Percentiles rank a stretch among this genome's conserved stretches.
These are phyloP conservation scores for Zoroaster sp. DNA, from an alignment of 53 echinoderm and acorn worm species.

Conservation along the genomic window DNA sequence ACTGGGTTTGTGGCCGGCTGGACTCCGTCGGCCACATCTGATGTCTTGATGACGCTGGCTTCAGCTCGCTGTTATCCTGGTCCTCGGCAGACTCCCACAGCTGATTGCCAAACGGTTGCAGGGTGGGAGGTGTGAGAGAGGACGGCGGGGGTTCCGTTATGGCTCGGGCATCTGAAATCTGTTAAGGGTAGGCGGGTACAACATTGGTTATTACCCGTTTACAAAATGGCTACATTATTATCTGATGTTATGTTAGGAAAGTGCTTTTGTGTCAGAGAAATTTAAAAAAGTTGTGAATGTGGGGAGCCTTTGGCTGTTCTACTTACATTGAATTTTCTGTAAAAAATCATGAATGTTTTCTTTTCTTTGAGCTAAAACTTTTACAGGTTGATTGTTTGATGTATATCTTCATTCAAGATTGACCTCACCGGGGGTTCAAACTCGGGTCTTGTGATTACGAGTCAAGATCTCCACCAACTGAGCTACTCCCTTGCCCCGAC, in stretches of 20 bases:
- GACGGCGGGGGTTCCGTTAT: slow-evolving; percentile 41
- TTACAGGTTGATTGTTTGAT: no score
- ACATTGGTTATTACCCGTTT: background rate
- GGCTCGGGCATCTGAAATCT: slow-evolving; percentile 35
- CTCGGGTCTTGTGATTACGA: no score
- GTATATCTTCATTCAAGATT: no score
- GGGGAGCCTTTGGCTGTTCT: no score
- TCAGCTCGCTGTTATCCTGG: background rate
- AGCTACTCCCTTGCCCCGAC: no score
- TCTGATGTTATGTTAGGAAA: no score
- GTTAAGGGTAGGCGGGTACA: background rate
- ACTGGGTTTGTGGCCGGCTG: slow-evolving; percentile 40
- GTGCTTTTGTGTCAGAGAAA: background rate
- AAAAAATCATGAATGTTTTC: no score
- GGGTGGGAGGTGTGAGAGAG: background rate
- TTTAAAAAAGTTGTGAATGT: no score
- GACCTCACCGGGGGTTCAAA: no score
- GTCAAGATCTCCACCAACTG: no score
- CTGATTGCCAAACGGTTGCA: background rate
- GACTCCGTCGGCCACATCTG: slow-evolving; percentile 33
- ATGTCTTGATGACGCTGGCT: slow-evolving; percentile 7
- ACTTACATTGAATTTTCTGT: no score
- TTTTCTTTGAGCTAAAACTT: no score
- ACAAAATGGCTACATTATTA: background rate
- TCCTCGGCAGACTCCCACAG: slow-evolving; percentile 29